phyloP scores from a whole-genome alignment of 2,888 invertebrate genomes.

The Cerastis leucographa region DNA sequence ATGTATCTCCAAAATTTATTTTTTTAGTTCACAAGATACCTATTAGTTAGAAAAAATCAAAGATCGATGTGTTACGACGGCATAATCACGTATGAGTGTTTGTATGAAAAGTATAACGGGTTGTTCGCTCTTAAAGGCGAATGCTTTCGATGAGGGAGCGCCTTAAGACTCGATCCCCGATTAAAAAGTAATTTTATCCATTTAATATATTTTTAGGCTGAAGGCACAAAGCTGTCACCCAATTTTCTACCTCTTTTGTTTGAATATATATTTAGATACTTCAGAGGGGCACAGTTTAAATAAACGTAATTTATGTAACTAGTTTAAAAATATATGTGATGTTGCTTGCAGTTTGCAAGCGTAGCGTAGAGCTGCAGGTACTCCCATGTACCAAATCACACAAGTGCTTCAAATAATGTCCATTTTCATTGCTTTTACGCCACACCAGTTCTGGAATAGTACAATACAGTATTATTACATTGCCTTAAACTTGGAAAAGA shows the following conservation, averaged over 20 bases:
- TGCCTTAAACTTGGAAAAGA: no score
- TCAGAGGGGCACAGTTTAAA: neutral
- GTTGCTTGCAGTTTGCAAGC: neutral
- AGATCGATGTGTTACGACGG: no score
- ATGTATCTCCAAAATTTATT: no score
- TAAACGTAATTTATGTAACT: neutral
- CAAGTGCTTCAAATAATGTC: neutral
- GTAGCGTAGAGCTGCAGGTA: conserved; percentile 2
- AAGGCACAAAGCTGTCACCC: neutral
- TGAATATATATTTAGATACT: neutral
- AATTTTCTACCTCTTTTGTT: neutral
- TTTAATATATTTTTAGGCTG: neutral
- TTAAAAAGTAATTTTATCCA: neutral
- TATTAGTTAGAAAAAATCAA: no score
- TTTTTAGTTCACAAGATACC: no score
- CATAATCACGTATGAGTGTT: no score
- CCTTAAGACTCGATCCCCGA: neutral
- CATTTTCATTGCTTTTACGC: conserved; percentile 9
- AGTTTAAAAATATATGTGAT: conserved; percentile 7
- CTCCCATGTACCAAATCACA: neutral
- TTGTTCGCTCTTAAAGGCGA: no score
- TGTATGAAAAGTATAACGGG: no score
- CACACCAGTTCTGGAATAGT: conserved; percentile 26
- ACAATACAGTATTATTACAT: neutral
- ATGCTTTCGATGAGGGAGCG: no score